Evolutionary conservation across 2,797 vertebrate genomes (phyloP).

Genomic region (Cyprinodon diabolis): DNA sequence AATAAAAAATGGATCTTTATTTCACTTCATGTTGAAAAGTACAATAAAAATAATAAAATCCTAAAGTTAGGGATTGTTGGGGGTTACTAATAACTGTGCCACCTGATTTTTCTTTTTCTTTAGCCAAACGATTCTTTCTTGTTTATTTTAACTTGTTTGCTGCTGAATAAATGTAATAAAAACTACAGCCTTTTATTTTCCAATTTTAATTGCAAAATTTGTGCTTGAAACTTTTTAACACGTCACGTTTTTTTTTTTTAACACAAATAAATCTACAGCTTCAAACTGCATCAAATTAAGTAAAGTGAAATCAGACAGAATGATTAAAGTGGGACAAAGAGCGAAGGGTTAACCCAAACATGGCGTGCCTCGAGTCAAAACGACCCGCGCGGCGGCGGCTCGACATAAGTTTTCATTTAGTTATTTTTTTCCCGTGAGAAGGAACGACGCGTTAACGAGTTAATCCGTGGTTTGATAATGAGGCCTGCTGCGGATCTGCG

Average conservation of each 20-base stretch:
- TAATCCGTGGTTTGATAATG: background rate
- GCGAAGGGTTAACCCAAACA: background rate
- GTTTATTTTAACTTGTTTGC: conserved; percentile 6
- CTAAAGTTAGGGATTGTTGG: too few relatives aligned
- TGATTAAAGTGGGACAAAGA: background rate
- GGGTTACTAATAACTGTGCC: background rate
- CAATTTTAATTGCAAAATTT: background rate
- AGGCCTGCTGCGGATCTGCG: background rate
- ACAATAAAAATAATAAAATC: too few relatives aligned
- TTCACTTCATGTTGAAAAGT: too few relatives aligned
- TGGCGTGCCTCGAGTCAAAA: conserved; percentile 53
- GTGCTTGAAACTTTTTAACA: background rate
- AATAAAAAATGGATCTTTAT: too few relatives aligned
- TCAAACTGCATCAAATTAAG: background rate
- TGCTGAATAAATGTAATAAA: conserved; percentile 1
- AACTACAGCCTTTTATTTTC: background rate
- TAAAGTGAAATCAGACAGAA: background rate
- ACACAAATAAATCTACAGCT: background rate
- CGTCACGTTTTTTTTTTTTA: too few relatives aligned
- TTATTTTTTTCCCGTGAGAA: background rate
- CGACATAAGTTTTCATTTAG: conserved; percentile 18
- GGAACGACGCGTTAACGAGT: background rate
- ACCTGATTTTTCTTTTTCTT: background rate
- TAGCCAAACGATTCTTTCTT: background rate
- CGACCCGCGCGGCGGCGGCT: conserved; percentile 7